Base-by-base conservation (phyloP, 2,888 invertebrate genomes). In the Drosophila suboccidentalis region DNA sequence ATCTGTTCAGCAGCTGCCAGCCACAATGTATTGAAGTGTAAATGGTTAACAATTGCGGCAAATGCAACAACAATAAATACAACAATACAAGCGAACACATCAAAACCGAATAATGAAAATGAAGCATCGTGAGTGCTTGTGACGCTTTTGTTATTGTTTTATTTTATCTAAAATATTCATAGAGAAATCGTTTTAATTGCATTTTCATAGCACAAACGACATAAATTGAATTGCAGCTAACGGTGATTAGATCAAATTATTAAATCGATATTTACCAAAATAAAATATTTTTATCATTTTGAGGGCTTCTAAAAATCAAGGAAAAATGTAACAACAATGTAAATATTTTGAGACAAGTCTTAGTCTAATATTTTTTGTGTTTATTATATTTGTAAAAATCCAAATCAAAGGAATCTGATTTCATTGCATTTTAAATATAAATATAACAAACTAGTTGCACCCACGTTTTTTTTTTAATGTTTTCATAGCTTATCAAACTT, bases 21-120 rank as follows among this genome's bases (percentile, higher is more conserved):
- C 71, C 82, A 82, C 80, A 87, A 74, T 86, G 90, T 85, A 87
- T 78, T 85, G 82, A 89, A 89, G 83, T 87, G 83, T 82, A 80
- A 85, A 82, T 76, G 87, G 81, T 84, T 89, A 87, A 82, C 80
- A 87, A 86, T 80, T 89, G 82, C 68, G 86, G 82, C 82, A 66
- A 71, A 70, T 68, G 55, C 50, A 65, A 55, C 64, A 69, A 62
- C 59, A 73, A 66, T 43, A 61, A 54, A 29, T 8, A 29, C 62
- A 68, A 60, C 58, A 77, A 65, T 41, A 63, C n/a, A 15, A 58
- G 66, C 54, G 41, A 46, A 26, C 54, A 15, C 41, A 76, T 76
- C 47, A 64, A 61, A 61, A 51, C n/a, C 19, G 43, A 26, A 13
- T 22, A 57, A 26, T 57, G 54, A 55, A 73, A 62, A 66, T 77